Base-by-base conservation (phyloP, 2,888 invertebrate genomes). In the Notocelia uddmanniana region DNA sequence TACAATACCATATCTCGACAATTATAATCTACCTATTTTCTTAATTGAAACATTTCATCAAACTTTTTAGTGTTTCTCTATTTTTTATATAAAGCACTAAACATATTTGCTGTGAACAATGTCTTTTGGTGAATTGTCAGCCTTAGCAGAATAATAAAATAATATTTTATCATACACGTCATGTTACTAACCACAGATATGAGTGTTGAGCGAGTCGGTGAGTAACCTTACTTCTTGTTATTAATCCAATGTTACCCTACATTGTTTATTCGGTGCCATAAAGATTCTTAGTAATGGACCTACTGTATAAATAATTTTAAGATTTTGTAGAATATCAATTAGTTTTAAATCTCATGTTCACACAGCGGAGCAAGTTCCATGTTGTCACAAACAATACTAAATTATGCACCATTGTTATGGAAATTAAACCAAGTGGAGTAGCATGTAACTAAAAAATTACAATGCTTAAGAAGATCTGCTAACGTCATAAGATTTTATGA, bases 221-320 rank as follows among this genome's bases (percentile, higher is more conserved):
- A 73, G 63, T 52, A 75, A 68, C 69, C 66, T 74, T 69, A 64
- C 66, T 63, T 62, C 37, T 74, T 60, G 52, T 63, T 64, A 55
- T 69, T 50, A 60, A 73, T 69, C 59, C 72, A 73, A 68, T 76
- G 62, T 59, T 74, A 74, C 64, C 70, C 70, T 75, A 71, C 76
- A 76, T 77, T 69, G 77, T 83, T 76, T 79, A 78, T 78, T 84
- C 84, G 86, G 89, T 89, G 89, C 89, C 89, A 89, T 89, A 88
- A 76, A 76, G 79, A 68, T 78, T 80, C 74, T 81, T 79, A 78
- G 76, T 77, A 79, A 79, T 80, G 80, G 80, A 78, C 75, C 77
- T 79, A 68, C 74, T 77, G 71, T 74, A 55, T 68, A 55, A 62
- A 68, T 68, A 72, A 62, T 60, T 64, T 55, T 57, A 62, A 68